A percentile compares a stretch with the other conserved stretches of the same genome.
Evolutionary conservation across 2,797 vertebrate genomes (phyloP).

Genomic region (Psittacula echo): DNA sequence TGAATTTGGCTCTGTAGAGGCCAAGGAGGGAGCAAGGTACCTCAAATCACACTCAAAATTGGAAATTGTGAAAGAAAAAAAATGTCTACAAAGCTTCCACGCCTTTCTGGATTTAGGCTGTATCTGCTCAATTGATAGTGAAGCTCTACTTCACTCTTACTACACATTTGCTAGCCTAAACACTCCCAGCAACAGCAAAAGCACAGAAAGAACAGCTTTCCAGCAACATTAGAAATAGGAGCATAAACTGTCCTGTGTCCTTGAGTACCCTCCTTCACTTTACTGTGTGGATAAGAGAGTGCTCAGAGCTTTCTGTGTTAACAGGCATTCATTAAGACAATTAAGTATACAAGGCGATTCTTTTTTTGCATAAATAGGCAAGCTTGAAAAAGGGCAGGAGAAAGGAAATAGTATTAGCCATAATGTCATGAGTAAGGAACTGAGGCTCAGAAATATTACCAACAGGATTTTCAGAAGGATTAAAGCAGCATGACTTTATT

Average conservation of each 20-base stretch:
- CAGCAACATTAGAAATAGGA: neutral
- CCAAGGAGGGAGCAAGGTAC: neutral
- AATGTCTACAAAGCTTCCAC: neutral
- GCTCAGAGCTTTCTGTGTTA: neutral
- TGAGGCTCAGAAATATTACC: conserved; percentile 45
- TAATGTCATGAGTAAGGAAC: conserved; percentile 35
- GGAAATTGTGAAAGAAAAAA: neutral
- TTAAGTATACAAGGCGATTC: neutral
- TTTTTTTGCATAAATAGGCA: neutral
- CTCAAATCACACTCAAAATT: neutral
- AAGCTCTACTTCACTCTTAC: neutral
- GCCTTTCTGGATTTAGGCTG: neutral
- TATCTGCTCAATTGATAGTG: neutral
- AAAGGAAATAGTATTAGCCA: conserved; percentile 31
- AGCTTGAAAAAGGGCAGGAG: neutral
- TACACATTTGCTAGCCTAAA: neutral
- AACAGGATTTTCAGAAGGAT: conserved; percentile 52
- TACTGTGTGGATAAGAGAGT: neutral
- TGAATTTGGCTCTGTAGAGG: neutral
- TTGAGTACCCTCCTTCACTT: neutral
- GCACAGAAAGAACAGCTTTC: neutral
- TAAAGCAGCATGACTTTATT: conserved; percentile 61
- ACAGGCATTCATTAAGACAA: neutral
- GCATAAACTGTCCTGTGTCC: neutral
- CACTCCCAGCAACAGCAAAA: neutral